Evolutionary conservation across 2,113 vertebrate genomes (phyloP), one percentile per base, ranked within the genome.

Genomic region (Cyanoramphus novaezelandiae): DNA sequence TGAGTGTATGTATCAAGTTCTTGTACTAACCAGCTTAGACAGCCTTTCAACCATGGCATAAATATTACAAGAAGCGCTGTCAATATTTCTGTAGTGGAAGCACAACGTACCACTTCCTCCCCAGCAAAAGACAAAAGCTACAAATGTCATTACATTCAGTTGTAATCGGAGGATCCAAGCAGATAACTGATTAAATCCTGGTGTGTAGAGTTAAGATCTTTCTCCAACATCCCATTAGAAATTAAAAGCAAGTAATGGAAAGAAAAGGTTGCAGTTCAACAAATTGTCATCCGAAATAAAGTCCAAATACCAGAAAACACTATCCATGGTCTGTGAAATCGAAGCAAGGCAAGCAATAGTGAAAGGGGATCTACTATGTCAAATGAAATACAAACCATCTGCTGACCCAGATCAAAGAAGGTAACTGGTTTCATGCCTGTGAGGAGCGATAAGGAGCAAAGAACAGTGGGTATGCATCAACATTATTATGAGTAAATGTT

Each of bases 21-120:
- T 78, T 68, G 67, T n/a, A 76, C 33, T 85, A 92, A 94, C 2
- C 27, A 91, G 83, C 70, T 93, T 19, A 76, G 77, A 71, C 39
- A 84, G 72, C 37, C 86, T 91, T 93, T 94, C 88, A 85, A 11
- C 47, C 81, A 55, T 19, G 33, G 63, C 44, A 71, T 87, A 92
- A 92, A 82, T 85, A 92, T 47, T 92, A 74, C 78, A 88, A 62
- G 15, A 62, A 93, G 49, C 16, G 79, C 67, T 86, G 67, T 86
- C 94, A 97, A 83, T 85, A 96, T 86, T 94, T 94, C 46, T 11
- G 1, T 65, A 82, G 50, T 19, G 31, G 82, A 78, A 89, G 75
- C 67, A 79, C 59, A 91, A 91, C 21, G 27, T 63, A 65, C 29
- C 49, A 53, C 37, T 71, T 83, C 50, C 69, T 91, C 70, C 65